Base-by-base conservation (phyloP, 2,888 invertebrate genomes). In the Nebria salina region DNA sequence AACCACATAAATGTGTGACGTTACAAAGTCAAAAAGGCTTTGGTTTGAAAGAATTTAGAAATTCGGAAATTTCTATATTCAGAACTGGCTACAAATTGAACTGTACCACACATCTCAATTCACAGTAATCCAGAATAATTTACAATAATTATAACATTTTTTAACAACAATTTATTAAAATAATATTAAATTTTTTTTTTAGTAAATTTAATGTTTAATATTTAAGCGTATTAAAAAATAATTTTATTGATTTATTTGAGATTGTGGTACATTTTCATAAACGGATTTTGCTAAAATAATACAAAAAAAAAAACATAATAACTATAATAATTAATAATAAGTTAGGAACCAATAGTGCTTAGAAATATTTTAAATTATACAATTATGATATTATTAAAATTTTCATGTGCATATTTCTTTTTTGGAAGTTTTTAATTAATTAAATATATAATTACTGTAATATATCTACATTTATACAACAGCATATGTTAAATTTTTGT, bases 301-400 rank as follows among this genome's bases (percentile, higher is more conserved):
- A 87, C 85, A 87, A 86, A 87, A 86, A 84, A 84, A 85, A 85
- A 84, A 86, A 82, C 70, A 73, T 74, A 72, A 78, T 77, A 75
- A 82, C 78, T 78, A 81, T 81, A 77, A 76, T 82, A 76, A 86
- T 86, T 85, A 86, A 85, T 85, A 87, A 87, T 87, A 88, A 88
- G 87, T 88, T 88, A 88, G 89, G 88, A 89, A 88, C 88, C 88
- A 87, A 79, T 79, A 88, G 88, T 88, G 88, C 87, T 88, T 88
- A 87, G 87, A 87, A 87, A 83, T 84, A 87, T 87, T 86, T 85
- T 86, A 86, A 87, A 86, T 87, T 86, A 87, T 87, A 87, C 86
- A 87, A 86, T 86, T 87, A 86, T 85, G 85, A 84, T 84, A 87
- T 87, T 87, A 87, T 87, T 85, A 86, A 86, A 86, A 70, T 78